Percentiles rank a stretch among this genome's conserved stretches.
phyloP scores from a whole-genome alignment of 2,888 invertebrate genomes.

The Alitta virens region DNA sequence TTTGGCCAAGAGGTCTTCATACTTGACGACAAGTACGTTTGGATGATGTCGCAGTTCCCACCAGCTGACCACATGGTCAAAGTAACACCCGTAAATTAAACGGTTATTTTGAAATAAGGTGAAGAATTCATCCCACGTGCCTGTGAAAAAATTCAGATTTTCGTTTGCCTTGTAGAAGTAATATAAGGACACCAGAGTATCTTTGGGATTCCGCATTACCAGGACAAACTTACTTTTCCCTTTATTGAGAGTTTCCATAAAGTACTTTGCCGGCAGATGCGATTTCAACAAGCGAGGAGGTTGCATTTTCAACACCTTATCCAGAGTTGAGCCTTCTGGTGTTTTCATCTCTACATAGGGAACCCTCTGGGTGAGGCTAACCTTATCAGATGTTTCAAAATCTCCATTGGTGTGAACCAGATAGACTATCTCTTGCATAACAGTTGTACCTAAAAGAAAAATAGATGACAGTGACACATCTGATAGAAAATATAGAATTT shows the following conservation, averaged over 20 bases:
- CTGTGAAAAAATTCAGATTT: not conserved
- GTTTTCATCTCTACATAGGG: constrained; percentile 2
- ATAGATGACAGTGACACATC: no score
- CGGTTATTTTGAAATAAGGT: not conserved
- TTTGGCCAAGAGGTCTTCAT: constrained; percentile 2
- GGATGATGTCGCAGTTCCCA: not conserved
- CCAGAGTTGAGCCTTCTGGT: not conserved
- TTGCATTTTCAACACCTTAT: not conserved
- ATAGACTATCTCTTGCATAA: not conserved
- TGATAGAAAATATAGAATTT: no score
- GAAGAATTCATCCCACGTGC: constrained; percentile 8
- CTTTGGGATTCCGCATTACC: constrained; percentile 5
- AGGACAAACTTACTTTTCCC: constrained; percentile 3
- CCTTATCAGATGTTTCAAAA: not conserved
- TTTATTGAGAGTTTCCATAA: not conserved
- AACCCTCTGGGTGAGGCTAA: not conserved
- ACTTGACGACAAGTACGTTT: not conserved
- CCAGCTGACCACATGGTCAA: constrained; percentile 1
- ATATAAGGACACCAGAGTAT: not conserved
- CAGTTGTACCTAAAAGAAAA: constrained; percentile 1
- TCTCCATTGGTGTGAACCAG: not conserved
- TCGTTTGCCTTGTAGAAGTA: constrained; percentile 5
- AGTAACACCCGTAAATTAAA: constrained; percentile 2
- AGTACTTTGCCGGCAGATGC: constrained; percentile 4
- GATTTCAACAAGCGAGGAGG: constrained; percentile 8